Evolutionary conservation across 2,888 invertebrate genomes (phyloP).

Genomic region (Cancer borealis): DNA sequence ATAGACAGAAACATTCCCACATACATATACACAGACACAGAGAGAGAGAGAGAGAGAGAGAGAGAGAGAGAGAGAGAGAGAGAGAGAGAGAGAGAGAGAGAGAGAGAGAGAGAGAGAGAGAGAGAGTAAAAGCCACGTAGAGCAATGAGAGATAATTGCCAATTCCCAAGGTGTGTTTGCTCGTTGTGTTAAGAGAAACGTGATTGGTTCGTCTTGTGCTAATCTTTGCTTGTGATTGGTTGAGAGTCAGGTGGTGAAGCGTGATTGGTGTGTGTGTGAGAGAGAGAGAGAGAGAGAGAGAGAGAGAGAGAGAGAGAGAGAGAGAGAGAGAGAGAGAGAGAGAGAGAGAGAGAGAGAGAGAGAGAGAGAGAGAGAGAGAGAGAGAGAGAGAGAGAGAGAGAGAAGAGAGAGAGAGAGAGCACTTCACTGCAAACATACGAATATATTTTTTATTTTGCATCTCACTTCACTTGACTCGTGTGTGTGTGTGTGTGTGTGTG

Average conservation of each 20-base stretch:
- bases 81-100: constrained; percentile 15
- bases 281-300: constrained; percentile 13
- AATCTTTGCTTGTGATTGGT: no score
- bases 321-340: not conserved
- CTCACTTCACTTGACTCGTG: not conserved
- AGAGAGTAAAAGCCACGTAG: no score
- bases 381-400: not conserved
- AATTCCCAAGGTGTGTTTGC: no score
- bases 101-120: constrained; percentile 8
- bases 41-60: constrained; percentile 25
- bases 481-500: no score
- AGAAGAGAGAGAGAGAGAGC: not conserved
- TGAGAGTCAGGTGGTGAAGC: no score
- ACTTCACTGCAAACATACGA: not conserved
- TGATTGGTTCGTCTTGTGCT: no score
- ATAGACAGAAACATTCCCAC: no score
- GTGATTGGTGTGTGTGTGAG: not conserved
- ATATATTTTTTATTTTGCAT: not conserved
- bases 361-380: not conserved
- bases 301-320: not conserved
- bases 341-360: constrained; percentile 12
- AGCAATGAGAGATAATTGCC: no score
- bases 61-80: constrained; percentile 20
- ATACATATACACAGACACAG: not conserved
- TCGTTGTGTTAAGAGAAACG: no score